Base-by-base conservation (phyloP, 2,113 vertebrate species). In the Campylorhamphus procurvoides region DNA sequence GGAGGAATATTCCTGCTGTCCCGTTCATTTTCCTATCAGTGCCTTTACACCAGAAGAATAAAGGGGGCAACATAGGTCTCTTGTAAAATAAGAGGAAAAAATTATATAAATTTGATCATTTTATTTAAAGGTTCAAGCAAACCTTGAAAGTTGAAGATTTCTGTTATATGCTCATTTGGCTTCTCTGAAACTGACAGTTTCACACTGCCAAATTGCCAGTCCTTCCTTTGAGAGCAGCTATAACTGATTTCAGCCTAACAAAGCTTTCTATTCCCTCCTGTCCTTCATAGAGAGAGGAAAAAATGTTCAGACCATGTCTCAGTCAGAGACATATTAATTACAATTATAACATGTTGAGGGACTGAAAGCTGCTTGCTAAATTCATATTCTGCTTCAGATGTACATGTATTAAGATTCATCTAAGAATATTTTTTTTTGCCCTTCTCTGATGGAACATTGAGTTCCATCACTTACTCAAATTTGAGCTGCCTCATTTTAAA, bases 361-460 rank as follows among this genome's bases (percentile, higher is more conserved):
- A 96, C 77, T 90, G 82, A 86, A 90, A 71, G 27, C 60, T 83
- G 20, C 72, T 94, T 84, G 55, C 82, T 96, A 94, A 94, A 85
- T 88, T 94, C 90, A 77, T 93, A 94, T 63, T 71, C 29, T 95
- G 7, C n/a, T 91, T 94, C 72, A 83, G 67, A 93, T 88, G 24
- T 71, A 80, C 11, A 3, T 55, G 50, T 59, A 91, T 93, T 90
- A 94, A 95, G 71, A 91, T 62, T 87, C 58, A 18, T 63, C 64
- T 67, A 92, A 88, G 88, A 95, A 95, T 95, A 92, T 83, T 31
- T 55, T 59, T 58, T 58, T 84, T 93, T 12, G n/a, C 55, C 23
- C 79, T 79, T 95, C 68, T 94, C 20, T 76, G 46, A 73, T 84
- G 60, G 72, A 95, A 86, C 74, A 93, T 12, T 80, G 49, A 77